Evolutionary conservation across 2,888 invertebrate genomes (phyloP).

Genomic region (Gryllus longicercus): DNA sequence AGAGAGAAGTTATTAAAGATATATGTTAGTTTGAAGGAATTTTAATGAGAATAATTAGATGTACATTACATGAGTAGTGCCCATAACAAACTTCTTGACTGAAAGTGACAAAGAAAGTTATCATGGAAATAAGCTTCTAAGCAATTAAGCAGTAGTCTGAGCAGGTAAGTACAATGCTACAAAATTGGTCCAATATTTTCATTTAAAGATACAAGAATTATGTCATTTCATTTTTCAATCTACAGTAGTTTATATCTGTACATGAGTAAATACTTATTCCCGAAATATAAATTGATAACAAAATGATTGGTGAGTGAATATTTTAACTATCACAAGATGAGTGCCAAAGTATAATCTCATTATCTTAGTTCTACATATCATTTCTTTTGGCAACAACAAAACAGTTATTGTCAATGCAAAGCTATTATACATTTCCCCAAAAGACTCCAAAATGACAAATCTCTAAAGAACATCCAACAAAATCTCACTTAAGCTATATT

Average conservation of each 20-base stretch:
- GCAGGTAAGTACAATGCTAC: not conserved
- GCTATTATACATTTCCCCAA: not conserved
- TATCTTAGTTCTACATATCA: not conserved
- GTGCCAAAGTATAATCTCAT: not conserved
- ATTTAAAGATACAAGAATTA: not conserved
- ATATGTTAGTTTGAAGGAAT: not conserved
- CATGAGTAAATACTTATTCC: not conserved
- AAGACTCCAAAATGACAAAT: no score
- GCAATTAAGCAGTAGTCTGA: no score
- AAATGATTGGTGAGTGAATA: not conserved
- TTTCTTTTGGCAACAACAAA: conserved; percentile 1
- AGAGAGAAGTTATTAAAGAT: not conserved
- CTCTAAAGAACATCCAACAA: no score
- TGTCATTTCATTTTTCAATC: not conserved
- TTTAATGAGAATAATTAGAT: not conserved
- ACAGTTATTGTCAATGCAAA: conserved; percentile 7
- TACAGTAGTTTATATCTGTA: not conserved
- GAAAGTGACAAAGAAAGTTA: not conserved
- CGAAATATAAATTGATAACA: not conserved
- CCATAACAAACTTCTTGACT: not conserved
- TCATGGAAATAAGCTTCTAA: not conserved
- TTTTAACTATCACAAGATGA: conserved; percentile 9
- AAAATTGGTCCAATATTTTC: not conserved
- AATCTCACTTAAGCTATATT: no score
- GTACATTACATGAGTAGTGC: not conserved